These are phyloP conservation scores for Clarias pachynema DNA, from an alignment of 2,797 vertebrate species.

Conservation along the genomic window DNA sequence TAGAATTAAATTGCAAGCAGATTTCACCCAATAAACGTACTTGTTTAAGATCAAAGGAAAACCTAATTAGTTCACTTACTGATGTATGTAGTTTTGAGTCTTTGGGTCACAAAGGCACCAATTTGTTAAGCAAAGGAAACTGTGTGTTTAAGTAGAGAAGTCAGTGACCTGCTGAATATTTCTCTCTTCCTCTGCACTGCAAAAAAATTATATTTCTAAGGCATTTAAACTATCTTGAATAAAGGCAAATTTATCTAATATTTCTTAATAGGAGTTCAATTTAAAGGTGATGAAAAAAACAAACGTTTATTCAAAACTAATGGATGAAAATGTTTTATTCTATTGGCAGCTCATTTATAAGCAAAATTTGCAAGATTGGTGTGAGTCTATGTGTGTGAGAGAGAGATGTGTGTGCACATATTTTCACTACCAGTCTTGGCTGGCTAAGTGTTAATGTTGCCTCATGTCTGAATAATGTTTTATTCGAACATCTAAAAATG, in stretches of 20 bases:
- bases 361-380: not conserved
- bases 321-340: not conserved
- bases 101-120: not conserved
- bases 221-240: no score
- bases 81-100: not conserved
- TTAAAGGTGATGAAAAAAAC: not conserved
- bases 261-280: not conserved
- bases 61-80: not conserved
- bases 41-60: not conserved
- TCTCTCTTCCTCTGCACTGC: not conserved
- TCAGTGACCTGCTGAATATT: not conserved
- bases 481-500: not conserved
- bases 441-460: not conserved
- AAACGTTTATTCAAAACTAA: not conserved
- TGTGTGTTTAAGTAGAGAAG: not conserved
- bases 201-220: not conserved
- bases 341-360: not conserved
- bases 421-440: not conserved
- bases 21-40: not conserved
- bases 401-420: not conserved
- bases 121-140: not conserved
- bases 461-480: constrained; percentile 16
- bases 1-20: not conserved
- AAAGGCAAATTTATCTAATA: not conserved
- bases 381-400: not conserved